phyloP scores from a whole-genome alignment of 64 coral and sea anemone species.

The Montipora sp. region DNA sequence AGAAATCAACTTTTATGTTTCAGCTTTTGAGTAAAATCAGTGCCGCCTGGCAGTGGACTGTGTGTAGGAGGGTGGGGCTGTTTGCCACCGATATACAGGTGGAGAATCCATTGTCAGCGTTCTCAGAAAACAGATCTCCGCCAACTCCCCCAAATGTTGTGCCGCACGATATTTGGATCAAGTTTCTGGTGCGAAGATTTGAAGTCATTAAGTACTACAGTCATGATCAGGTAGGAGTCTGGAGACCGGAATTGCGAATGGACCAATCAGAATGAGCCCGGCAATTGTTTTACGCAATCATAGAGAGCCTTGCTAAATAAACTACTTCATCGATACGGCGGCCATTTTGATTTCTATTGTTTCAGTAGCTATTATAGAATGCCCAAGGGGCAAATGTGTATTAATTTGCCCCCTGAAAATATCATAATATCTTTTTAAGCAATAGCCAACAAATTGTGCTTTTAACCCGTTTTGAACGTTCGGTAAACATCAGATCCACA shows the following conservation, averaged over 20 bases:
- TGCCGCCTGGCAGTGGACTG: slow-evolving; percentile 98
- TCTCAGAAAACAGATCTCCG: slow-evolving; percentile 78
- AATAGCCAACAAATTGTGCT: no score
- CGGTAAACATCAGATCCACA: no score
- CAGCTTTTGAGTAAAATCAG: slow-evolving; percentile 89
- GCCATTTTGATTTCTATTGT: no score
- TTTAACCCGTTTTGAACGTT: no score
- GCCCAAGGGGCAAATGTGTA: no score
- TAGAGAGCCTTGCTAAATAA: no score
- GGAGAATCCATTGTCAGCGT: slow-evolving; percentile 87
- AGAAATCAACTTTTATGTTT: not conserved
- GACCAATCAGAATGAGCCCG: not conserved
- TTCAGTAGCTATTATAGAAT: no score
- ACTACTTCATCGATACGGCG: no score
- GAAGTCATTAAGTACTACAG: slow-evolving; percentile 95
- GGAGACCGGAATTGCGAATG: not conserved
- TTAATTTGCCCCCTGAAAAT: no score
- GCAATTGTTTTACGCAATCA: no score
- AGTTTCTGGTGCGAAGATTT: slow-evolving; percentile 91
- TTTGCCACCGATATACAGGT: slow-evolving; percentile 71
- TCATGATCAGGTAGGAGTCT: slow-evolving; percentile 75
- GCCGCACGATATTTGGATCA: slow-evolving; percentile 97
- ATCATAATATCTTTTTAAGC: no score
- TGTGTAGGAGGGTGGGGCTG: slow-evolving; percentile 82
- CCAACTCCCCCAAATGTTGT: slow-evolving; percentile 81